Base-by-base conservation (phyloP, 2,797 vertebrate genomes). In the Odontamblyopus rebecca region DNA sequence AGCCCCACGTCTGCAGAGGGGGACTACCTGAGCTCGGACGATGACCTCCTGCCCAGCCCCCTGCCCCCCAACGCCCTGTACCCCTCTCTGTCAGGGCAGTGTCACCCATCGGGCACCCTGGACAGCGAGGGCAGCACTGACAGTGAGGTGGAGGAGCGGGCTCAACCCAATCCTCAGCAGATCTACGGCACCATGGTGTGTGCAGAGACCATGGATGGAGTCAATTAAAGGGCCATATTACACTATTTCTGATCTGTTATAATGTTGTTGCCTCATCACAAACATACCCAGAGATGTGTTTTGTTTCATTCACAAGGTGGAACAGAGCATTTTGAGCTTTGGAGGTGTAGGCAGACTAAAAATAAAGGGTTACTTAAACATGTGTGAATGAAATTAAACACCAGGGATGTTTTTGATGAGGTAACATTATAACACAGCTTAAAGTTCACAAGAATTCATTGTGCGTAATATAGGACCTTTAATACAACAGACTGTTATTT, bases 11-110 rank as follows among this genome's bases (percentile, higher is more conserved):
- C 93, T 0, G 94, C 90, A 1, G 96, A 97, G 35, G 97, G 95
- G 9, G 96, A 98, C 93, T 98, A 96, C 27, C 93, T 97, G 80
- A 98, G 97, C 54, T 98, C 97, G 0, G 97, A 98, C 0, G 97
- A 98, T 51, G 97, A 98, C 88, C 93, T 97, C 69, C 94, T 97
- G 18, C 92, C 94, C 50, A 94, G 94, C 75, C 93, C 95, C 0
- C 90, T 96, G 44, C 93, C 96, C n/a, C 88, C 95, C 72, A 93
- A 84, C 11, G 85, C 93, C 16, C 94, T 97, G 23, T 98, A 96
- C 82, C 91, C 95, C 0, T 75, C 91, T 53, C 91, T 95, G 7
- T 91, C 94, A 0, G 83, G 88, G 53, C 90, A 91, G 0, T 87
- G 94, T 13, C 95, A 92, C 83, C 92, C 94, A 5, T 91, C 96